Evolutionary conservation across 2,888 invertebrate genomes (phyloP), one percentile per base, ranked within the genome.

Genomic region (Griposia aprilina): DNA sequence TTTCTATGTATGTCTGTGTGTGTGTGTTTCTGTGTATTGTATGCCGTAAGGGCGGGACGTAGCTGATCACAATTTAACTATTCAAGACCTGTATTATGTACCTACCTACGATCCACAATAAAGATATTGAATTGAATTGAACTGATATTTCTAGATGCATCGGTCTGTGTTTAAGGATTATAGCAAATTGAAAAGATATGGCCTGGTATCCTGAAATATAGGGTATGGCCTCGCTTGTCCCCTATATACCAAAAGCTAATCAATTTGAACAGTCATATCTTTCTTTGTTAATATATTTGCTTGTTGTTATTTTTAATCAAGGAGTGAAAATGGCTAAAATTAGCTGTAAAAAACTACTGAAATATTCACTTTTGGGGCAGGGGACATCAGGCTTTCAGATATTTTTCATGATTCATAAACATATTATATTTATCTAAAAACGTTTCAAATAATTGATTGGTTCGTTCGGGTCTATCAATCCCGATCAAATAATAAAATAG

Each of bases 121-220:
- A 36, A 36, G 30, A 36, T 36, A 36, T 36, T n/a, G n/a, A n/a
- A 36, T 36, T 36, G n/a, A n/a, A n/a, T n/a, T n/a, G n/a, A n/a
- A n/a, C n/a, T n/a, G n/a, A 36, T 36, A 68, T 41, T 78, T 85
- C 67, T 71, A 59, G 85, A 60, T 71, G 13, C 2, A 62, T 84
- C 60, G 59, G 48, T 26, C 26, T 30, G 30, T 26, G 13, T 78
- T 73, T 55, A 23, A 26, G 23, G 73, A n/a, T 72, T 45, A 17
- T 17, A 52, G 26, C 7, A n/a, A n/a, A 45, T 15, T n/a, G 3
- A 30, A 45, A 30, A 45, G 5, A 30, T 26, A 8, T 5, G 5
- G 7, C 17, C 45, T 45, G 11, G 41, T 30, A 23, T 45, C 41
- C 0, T 73, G 10, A 26, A 70, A 30, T 62, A 63, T 2, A 71